Evolutionary conservation across 2,797 vertebrate species (phyloP), one percentile per base, ranked within the genome.

Genomic region (Pantherophis alleghaniensis): DNA sequence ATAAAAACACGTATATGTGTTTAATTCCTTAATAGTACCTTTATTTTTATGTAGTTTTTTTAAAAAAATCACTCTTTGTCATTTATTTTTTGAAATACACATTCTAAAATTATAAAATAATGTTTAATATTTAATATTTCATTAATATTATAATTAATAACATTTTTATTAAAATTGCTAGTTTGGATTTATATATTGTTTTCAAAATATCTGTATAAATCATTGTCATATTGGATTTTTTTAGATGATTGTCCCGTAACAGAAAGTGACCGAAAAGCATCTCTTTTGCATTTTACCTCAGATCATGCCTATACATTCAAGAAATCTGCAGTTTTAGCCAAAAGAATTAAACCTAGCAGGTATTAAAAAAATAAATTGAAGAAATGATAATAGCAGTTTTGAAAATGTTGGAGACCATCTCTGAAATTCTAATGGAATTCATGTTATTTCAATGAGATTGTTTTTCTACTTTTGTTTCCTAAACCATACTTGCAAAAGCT

Each of bases 241-340:
- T 91, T 95, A 99, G 98, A 98, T 93, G 96, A 98, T 92, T 97
- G 94, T 93, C 96, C 98, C 1, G 97, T 98, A 87, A 98, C 97
- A 95, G 98, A 97, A 63, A 96, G 96, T 0, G 98, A 99, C 90
- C 98, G 97, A 90, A 98, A 97, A 95, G 97, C 95, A 14, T 97
- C 97, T 47, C 94, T 97, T 24, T 96, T 98, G 96, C 97, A 98
- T 97, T 98, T 98, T 92, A 97, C 97, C 32, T 97, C 96, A 5
- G 97, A 98, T 53, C 92, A 95, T 1, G 88, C 91, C 6, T 79
- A 95, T 63, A 95, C 96, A 61, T 95, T 96, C 83, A 93, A 95
- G 88, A 97, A 96, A 90, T 96, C 94, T 95, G 95, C 95, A 88
- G 87, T 86, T 12, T 28, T 86, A 63, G 55, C 89, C n/a, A 4